Evolutionary conservation across 1,140 invertebrate genomes (phyloP), one percentile per base, ranked within the genome.

Genomic region (Psilanteris sp.): DNA sequence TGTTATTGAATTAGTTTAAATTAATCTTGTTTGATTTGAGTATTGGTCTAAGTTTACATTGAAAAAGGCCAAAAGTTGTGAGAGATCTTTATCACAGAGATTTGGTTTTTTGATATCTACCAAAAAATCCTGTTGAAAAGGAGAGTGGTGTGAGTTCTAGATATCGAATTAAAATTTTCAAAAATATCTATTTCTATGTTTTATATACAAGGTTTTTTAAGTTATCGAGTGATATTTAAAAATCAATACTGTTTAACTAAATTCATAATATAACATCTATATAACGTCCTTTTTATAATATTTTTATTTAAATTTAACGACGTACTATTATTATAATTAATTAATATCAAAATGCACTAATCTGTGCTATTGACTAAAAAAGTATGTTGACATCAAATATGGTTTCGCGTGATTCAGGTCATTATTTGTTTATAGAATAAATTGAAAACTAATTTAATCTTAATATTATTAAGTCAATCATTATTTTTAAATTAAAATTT

Each of bases 1-100:
- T 15, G 13, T 10, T 36, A 52, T 64, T 31, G 32, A 36, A 41
- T 41, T 6, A 52, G 34, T 64, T 64, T 31, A 41, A 36, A 41
- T 41, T 6, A 52, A 36, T 52, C 3, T 11, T 52, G 31, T 6
- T 0, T n/a, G n/a, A 15, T 48, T 37, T 62, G 57, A 62, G 57
- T 62, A 62, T 62, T 62, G n/a, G n/a, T 7, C 9, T 55, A n/a
- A 20, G 20, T 39, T 55, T 6, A 20, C 11, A n/a, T 32, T 36
- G 9, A 26, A 11, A 48, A 29, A 62, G 15, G 32, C 31, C 32
- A 7, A 44, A 10, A 39, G 11, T 27, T 22, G 24, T 22, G 24
- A 43, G 11, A 18, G 16, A 41, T 43, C 24, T 52, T 41, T 66
- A 66, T 66, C 61, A 66, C 61, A 66, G 61, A 24, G 46, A 43